These are phyloP conservation scores for Tolmerus cingulatus DNA, from an alignment of 2,888 invertebrate genomes.

Conservation along the genomic window DNA sequence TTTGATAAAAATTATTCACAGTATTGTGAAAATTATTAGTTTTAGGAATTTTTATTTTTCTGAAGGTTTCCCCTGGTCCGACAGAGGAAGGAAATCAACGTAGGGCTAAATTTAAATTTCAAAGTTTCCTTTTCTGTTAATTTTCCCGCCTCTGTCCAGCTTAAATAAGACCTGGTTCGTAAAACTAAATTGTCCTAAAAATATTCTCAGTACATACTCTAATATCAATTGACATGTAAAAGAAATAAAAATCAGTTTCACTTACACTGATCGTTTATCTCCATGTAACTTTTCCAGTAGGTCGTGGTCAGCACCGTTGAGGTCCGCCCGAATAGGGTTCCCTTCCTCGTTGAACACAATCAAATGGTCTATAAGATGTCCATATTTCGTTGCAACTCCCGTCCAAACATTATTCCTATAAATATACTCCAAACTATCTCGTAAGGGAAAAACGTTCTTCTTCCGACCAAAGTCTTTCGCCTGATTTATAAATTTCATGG, in stretches of 20 bases:
- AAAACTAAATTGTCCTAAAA: too few species aligned
- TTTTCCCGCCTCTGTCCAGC: too few species aligned
- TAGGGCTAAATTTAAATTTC: too few species aligned
- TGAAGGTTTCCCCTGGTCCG: too few species aligned
- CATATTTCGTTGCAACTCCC: slow-evolving; percentile 43
- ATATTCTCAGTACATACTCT: too few species aligned
- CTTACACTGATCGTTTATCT: background rate
- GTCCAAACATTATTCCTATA: slow-evolving; percentile 43
- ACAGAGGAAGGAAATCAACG: too few species aligned
- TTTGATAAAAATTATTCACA: too few species aligned
- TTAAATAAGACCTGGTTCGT: too few species aligned
- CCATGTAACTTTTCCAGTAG: background rate
- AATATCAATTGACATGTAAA: too few species aligned
- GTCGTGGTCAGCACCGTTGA: background rate
- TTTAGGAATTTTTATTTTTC: too few species aligned
- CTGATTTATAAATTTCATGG: slow-evolving; percentile 60
- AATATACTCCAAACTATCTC: slow-evolving; percentile 30
- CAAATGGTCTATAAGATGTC: slow-evolving; percentile 46
- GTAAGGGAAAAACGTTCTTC: slow-evolving; percentile 23
- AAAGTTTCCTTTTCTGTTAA: too few species aligned
- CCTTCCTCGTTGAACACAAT: slow-evolving; percentile 39
- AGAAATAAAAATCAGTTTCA: background rate
- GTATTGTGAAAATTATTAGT: too few species aligned
- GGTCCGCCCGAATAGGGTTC: background rate
- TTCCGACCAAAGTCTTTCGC: slow-evolving; percentile 54